Base-by-base conservation (phyloP, 2,113 vertebrate species). In the Seriola quinqueradiata region DNA sequence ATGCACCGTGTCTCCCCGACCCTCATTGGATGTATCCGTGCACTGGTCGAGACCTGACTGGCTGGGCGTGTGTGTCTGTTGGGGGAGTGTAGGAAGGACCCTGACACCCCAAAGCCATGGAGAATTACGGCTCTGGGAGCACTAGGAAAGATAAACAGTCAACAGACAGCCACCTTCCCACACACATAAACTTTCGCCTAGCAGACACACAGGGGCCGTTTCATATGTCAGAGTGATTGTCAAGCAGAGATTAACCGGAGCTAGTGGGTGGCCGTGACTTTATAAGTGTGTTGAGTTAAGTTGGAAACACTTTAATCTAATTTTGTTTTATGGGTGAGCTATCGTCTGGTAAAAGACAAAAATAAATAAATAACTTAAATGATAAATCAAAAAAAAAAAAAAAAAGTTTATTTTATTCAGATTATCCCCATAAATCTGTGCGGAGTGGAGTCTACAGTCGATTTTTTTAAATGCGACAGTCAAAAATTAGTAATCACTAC, bases 121-220 rank as follows among this genome's bases (percentile, higher is more conserved):
- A 69, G 81, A 93, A 91, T 90, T 92, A 89, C 75, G 73, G 88
- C 88, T 77, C 60, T 68, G 68, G 84, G 76, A 82, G 70, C 68
- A 78, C 25, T 61, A 63, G 63, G 68, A 19, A 79, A 77, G 82
- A 90, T 85, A 84, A 78, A 78, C 42, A 40, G 66, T 59, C 23
- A 48, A 86, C 80, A 89, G 86, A 82, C 79, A 82, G 76, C 72
- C 66, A 58, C 48, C 86, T 55, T 85, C 83, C 91, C 74, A 85
- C 90, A 71, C 87, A 90, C 76, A 86, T 83, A 88, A 74, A 92
- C 85, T 76, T 79, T 84, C 55, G 42, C 82, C 84, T 11, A 59
- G 71, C 78, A 70, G 83, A 90, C 82, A 83, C 85, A 85, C 64
- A 76, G 58, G 42, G 72, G 59, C 82, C 59, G 32, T 84, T 81